phyloP scores from a whole-genome alignment of 2,113 vertebrate species.

The Triplophysa siluroides region DNA sequence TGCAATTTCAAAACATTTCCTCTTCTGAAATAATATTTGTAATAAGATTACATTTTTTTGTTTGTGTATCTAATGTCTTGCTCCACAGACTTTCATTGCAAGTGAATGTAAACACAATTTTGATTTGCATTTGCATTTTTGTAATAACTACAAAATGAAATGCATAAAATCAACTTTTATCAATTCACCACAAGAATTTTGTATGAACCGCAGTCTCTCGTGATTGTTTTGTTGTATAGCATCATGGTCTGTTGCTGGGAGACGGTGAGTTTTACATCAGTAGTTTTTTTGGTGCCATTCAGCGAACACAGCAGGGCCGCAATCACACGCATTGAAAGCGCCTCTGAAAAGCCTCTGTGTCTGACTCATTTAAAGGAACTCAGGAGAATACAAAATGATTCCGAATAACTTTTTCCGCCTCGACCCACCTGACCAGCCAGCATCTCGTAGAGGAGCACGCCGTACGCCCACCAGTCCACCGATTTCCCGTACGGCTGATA shows the following conservation, averaged over 20 bases:
- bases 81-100: too few relatives aligned
- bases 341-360: background rate
- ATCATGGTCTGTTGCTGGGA: conserved; percentile 1
- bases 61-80: too few relatives aligned
- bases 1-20: too few relatives aligned
- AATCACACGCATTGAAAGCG: background rate
- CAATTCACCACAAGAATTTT: background rate
- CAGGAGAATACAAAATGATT: background rate
- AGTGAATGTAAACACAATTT: too few relatives aligned
- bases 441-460: conserved; percentile 97
- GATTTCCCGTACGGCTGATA: conserved; percentile 96
- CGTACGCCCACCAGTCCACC: conserved; percentile 98
- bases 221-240: background rate
- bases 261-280: background rate
- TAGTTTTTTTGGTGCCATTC: background rate
- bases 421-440: conserved; percentile 89
- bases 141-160: background rate
- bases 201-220: background rate
- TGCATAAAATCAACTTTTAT: background rate
- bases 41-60: too few relatives aligned
- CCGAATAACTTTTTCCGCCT: background rate
- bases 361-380: background rate
- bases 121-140: background rate
- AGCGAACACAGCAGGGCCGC: background rate
- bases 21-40: too few relatives aligned